These are phyloP conservation scores for Oenanthe melanoleuca DNA, from an alignment of 2,113 vertebrate species.

Conservation along the genomic window DNA sequence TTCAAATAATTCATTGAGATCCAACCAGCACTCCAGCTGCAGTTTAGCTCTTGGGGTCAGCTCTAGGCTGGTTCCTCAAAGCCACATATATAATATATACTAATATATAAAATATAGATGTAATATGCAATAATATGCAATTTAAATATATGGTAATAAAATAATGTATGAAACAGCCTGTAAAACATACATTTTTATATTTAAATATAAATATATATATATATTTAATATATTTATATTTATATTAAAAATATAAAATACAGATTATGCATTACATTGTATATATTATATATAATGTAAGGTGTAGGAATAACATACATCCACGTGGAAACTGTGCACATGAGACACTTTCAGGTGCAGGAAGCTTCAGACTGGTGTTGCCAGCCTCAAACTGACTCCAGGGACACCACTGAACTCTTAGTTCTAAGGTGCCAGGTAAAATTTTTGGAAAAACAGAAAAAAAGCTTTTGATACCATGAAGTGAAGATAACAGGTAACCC, in stretches of 20 bases:
- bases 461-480: neutral
- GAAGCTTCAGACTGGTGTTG: neutral
- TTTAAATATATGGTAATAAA: neutral
- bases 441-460: neutral
- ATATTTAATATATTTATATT: too few relatives aligned
- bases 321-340: neutral
- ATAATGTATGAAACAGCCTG: fast-evolving
- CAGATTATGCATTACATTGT: neutral
- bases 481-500: neutral
- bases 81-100: neutral
- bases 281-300: neutral
- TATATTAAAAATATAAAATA: neutral
- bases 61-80: neutral
- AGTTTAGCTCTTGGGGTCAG: neutral
- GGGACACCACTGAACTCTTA: neutral
- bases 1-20: neutral
- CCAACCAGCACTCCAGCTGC: neutral
- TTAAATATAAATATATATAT: too few relatives aligned
- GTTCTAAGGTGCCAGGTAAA: neutral
- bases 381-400: neutral
- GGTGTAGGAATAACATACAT: neutral
- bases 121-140: neutral
- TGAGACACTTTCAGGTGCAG: neutral
- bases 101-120: neutral
- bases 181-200: neutral